A percentile compares a stretch with the other conserved stretches of the same genome.
Evolutionary conservation across 2,888 invertebrate species (phyloP).

Genomic region (Brenthis hecate): DNA sequence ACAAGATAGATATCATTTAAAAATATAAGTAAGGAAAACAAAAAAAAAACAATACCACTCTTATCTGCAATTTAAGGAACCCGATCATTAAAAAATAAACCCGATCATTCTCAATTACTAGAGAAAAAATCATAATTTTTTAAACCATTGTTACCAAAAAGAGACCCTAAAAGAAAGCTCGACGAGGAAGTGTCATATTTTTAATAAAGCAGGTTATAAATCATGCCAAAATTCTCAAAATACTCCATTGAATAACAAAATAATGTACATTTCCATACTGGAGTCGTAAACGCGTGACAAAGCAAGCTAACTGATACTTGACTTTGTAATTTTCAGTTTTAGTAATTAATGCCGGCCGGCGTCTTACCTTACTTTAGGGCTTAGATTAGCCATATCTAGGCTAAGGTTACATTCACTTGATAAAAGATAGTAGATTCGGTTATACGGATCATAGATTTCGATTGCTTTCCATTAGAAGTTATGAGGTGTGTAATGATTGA

Average conservation of each 20-base stretch:
- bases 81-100: too few relatives aligned
- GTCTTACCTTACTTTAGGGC: conserved; percentile 28
- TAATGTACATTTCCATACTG: background rate
- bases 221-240: background rate
- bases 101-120: too few relatives aligned
- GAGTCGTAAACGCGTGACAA: conserved; percentile 24
- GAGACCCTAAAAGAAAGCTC: too few relatives aligned
- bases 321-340: conserved; percentile 29
- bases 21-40: too few relatives aligned
- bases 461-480: background rate
- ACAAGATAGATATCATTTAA: too few relatives aligned
- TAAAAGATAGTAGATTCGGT: conserved; percentile 1
- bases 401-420: conserved; percentile 18
- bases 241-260: conserved; percentile 1
- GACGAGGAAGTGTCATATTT: background rate
- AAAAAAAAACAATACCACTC: too few relatives aligned
- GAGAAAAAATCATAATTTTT: too few relatives aligned
- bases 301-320: conserved; percentile 24
- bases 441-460: conserved; percentile 9
- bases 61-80: too few relatives aligned
- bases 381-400: conserved; percentile 27
- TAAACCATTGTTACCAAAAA: too few relatives aligned
- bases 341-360: conserved; percentile 35
- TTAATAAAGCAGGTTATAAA: background rate
- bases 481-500: background rate